Conservation (phyloP, 2,888 invertebrate species). For the Rhynchonema sp. region DNA sequence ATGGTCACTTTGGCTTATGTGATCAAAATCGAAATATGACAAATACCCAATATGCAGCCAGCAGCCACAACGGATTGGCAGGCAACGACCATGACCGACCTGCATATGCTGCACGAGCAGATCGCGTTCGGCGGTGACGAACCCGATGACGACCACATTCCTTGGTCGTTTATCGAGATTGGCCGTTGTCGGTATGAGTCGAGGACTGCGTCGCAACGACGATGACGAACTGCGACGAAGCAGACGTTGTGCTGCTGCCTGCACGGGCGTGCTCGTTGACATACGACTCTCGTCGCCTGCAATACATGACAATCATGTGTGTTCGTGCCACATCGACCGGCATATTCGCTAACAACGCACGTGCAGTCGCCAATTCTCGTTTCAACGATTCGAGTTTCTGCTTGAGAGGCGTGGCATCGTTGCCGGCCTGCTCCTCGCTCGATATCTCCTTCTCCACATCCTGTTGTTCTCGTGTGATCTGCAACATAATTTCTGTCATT, state of each 20-base stretch:
- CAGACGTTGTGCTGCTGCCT: not conserved
- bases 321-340: no score
- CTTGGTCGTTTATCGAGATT: constrained; percentile 63
- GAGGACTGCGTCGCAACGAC: not conserved
- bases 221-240: not conserved
- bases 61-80: not conserved
- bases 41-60: no score
- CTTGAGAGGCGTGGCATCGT: constrained; percentile 59
- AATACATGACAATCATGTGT: no score
- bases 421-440: constrained; percentile 38
- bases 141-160: constrained; percentile 64
- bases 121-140: constrained; percentile 59
- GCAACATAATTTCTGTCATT: no score
- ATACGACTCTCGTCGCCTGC: no score
- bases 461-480: constrained; percentile 26
- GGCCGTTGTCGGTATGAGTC: not conserved
- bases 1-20: no score
- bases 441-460: constrained; percentile 29
- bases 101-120: constrained; percentile 60
- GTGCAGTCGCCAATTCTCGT: not conserved
- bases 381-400: constrained; percentile 55
- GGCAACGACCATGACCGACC: constrained; percentile 48
- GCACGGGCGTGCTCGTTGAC: not conserved
- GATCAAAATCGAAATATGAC: no score
- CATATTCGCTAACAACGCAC: not conserved